Evolutionary conservation across 2,113 vertebrate species (phyloP).

Genomic region (Phalacrocorax pelagicus): DNA sequence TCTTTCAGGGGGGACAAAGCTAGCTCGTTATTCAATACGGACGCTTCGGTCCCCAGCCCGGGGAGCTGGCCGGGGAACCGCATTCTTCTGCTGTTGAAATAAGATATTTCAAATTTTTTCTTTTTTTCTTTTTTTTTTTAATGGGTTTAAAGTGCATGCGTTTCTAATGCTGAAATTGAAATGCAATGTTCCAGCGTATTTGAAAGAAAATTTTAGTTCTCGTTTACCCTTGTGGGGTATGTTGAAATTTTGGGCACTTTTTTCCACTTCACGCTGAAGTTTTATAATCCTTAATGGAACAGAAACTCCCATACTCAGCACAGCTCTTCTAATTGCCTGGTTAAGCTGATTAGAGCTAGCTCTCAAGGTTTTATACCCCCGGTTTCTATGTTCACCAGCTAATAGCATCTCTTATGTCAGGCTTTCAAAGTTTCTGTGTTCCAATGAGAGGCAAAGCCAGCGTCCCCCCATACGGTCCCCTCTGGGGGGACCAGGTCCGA

Average conservation of each 20-base stretch:
- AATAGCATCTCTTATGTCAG: neutral
- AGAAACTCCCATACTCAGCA: conserved; percentile 5
- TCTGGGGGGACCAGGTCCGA: neutral
- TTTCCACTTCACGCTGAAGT: conserved; percentile 40
- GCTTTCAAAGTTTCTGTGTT: neutral
- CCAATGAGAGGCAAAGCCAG: neutral
- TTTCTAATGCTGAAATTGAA: conserved; percentile 47
- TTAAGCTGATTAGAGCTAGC: neutral
- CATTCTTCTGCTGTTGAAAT: conserved; percentile 56
- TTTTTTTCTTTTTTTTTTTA: neutral
- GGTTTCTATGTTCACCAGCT: neutral
- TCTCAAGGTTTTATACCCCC: neutral
- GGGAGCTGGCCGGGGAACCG: conserved; percentile 19
- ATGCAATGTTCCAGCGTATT: neutral
- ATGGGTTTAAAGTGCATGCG: conserved; percentile 28
- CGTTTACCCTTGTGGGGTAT: neutral
- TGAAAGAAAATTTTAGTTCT: neutral
- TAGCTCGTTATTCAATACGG: accelerated
- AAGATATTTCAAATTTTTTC: neutral
- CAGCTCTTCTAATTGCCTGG: neutral
- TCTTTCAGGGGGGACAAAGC: too few relatives aligned
- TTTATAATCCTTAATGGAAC: neutral
- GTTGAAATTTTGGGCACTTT: conserved; percentile 36
- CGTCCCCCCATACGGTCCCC: neutral
- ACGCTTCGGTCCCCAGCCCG: accelerated